Evolutionary conservation across 2,888 invertebrate genomes (phyloP), one percentile per base, ranked within the genome.

Genomic region (Xanthia icteritia): DNA sequence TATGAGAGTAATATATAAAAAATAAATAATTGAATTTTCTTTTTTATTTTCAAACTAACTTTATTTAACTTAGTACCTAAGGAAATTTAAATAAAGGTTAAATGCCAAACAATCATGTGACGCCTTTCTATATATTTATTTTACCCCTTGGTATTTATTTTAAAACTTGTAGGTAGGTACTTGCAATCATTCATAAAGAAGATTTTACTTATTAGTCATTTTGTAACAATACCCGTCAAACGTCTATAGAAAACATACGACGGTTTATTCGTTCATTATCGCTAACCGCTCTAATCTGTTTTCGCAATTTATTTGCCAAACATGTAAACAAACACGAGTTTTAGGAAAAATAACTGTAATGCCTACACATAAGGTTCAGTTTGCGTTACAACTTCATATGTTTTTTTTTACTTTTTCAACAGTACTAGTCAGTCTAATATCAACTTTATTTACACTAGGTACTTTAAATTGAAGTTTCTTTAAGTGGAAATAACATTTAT

Each of bases 211-310:
- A 67, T 87, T 81, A n/a, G 48, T 77, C 39, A 79, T 89, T 88
- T 85, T 85, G 61, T 86, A 79, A 72, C 66, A 72, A 76, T 54
- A 88, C 86, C 70, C 73, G 79, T 79, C 79, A 75, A 70, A 79
- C 77, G 31, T 71, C 87, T 85, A 77, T 39, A 54, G 77, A 58
- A 88, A 86, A 89, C 58, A 88, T 64, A 90, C 79, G 65, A 48
- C 0, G 11, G 0, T 5, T 63, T 71, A 70, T 76, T 82, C 36
- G 13, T n/a, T n/a, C 6, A 15, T 31, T 66, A 45, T 56, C 23
- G n/a, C 5, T 11, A 27, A n/a, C 15, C 0, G 17, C 8, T 31
- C 31, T 27, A 31, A 31, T 2, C 31, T 31, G 31, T 2, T 1
- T 31, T 31, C 31, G 31, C 31, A 31, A 31, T 31, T 31, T 31